phyloP scores from a whole-genome alignment of 2,797 vertebrate genomes.

The Prunella strophiata region DNA sequence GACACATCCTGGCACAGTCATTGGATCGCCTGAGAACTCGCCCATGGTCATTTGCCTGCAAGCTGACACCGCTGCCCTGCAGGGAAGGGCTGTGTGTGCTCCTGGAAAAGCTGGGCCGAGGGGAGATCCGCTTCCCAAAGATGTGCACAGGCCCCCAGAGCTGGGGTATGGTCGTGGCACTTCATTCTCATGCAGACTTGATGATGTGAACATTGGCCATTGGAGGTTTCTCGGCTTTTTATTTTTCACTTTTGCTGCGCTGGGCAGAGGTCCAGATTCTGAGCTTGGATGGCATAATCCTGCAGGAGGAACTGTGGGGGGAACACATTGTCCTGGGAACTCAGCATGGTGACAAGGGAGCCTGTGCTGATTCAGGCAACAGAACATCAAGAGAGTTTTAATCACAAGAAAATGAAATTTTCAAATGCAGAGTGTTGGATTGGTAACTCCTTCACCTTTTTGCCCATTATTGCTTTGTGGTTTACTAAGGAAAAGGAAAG shows the following conservation, averaged over 20 bases:
- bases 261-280: no score
- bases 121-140: background rate
- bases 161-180: background rate
- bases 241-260: background rate
- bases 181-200: background rate
- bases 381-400: background rate
- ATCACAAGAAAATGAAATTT: background rate
- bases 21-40: background rate
- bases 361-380: background rate
- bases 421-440: background rate
- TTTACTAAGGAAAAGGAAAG: background rate
- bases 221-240: background rate
- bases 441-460: background rate
- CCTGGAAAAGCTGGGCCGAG: background rate
- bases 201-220: background rate
- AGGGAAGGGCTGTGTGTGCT: background rate
- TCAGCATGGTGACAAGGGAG: background rate
- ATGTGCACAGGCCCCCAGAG: background rate
- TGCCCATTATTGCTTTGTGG: background rate
- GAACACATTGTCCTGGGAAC: background rate
- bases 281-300: background rate
- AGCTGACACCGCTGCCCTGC: background rate
- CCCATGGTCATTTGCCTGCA: background rate
- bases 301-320: background rate
- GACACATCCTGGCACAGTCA: conserved; percentile 10